phyloP scores from a whole-genome alignment of 2,888 invertebrate species.

The Hyalella azteca region DNA sequence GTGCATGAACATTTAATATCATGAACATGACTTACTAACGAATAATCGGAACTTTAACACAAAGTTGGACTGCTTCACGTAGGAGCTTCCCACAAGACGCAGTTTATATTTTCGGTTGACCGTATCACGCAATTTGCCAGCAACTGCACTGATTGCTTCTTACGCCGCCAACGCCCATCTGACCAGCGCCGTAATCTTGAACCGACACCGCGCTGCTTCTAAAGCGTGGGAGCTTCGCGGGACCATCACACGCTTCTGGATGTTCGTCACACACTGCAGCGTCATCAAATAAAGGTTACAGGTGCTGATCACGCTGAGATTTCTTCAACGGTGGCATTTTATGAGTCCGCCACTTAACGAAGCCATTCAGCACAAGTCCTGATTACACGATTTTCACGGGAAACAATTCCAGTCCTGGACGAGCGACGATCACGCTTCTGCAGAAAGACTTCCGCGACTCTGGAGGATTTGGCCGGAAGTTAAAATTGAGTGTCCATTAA shows the following conservation, averaged over 20 bases:
- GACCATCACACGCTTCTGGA: not conserved
- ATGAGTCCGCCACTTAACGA: not conserved
- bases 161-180: constrained; percentile 28
- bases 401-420: not conserved
- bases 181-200: not conserved
- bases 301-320: not conserved
- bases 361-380: not conserved
- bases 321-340: constrained; percentile 11
- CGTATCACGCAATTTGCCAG: constrained; percentile 22
- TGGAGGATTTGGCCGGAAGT: not conserved
- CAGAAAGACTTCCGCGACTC: not conserved
- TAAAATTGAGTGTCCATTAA: too few relatives aligned
- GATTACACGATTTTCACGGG: not conserved
- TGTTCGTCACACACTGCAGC: not conserved
- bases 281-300: constrained; percentile 14
- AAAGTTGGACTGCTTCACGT: too few relatives aligned
- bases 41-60: too few relatives aligned
- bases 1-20: too few relatives aligned
- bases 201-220: not conserved
- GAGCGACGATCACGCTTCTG: not conserved
- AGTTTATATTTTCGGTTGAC: not conserved
- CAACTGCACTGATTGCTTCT: constrained; percentile 33
- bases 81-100: not conserved
- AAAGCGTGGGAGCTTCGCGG: constrained; percentile 26
- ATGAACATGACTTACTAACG: too few relatives aligned